Percentiles rank a stretch among this genome's conserved stretches.
Conservation (phyloP, 92 coral and sea anemone genomes). For the Zoanthus sociatus region DNA sequence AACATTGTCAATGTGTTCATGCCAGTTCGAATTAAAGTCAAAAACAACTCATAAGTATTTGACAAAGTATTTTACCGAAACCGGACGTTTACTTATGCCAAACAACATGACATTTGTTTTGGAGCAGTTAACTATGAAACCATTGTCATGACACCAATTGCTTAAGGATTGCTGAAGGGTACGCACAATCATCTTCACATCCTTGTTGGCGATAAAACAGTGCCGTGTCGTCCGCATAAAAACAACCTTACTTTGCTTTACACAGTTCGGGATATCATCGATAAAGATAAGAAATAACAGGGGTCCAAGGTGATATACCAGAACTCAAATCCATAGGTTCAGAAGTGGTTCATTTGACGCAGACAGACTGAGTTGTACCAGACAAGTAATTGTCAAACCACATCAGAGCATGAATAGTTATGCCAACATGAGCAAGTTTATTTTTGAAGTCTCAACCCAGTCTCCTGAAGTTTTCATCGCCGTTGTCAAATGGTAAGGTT, state of each 20-base stretch:
- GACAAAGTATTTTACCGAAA: background rate
- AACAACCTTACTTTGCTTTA: constrained; percentile 1
- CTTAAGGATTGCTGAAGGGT: constrained; percentile 22
- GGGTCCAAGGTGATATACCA: background rate
- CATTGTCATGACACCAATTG: background rate
- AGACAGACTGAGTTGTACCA: constrained; percentile 26
- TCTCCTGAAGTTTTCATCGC: background rate
- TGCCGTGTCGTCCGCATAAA: constrained; percentile 13
- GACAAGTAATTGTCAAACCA: constrained; percentile 57
- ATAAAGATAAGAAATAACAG: background rate
- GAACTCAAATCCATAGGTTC: constrained; percentile 12
- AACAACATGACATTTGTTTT: constrained; percentile 4
- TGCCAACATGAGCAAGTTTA: constrained; percentile 55
- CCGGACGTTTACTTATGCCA: background rate
- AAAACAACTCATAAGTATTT: too few relatives aligned
- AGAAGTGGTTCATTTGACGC: constrained; percentile 13
- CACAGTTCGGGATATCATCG: background rate
- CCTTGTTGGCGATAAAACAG: background rate
- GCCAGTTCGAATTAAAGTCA: too few relatives aligned
- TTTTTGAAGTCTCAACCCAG: background rate
- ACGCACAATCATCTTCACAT: constrained; percentile 12
- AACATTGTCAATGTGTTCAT: too few relatives aligned
- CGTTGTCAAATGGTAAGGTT: background rate
- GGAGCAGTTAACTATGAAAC: constrained; percentile 27
- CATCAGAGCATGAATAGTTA: constrained; percentile 42